Evolutionary conservation across 2,797 vertebrate genomes (phyloP).

Genomic region (Phalloptychus januarius): DNA sequence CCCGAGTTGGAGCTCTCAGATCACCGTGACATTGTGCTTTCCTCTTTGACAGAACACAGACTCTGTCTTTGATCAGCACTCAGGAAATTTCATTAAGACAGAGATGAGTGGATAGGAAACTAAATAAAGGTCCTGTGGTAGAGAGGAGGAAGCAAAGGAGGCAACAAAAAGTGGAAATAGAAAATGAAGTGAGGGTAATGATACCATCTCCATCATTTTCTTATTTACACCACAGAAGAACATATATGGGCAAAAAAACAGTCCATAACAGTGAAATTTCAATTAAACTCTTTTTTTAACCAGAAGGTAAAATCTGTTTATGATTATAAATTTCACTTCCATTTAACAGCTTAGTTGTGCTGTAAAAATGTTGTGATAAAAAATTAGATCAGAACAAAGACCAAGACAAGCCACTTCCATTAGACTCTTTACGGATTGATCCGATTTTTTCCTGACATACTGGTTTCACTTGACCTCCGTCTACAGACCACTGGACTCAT

Average conservation of each 20-base stretch:
- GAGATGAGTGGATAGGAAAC: slow-evolving; percentile 70
- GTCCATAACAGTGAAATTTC: not conserved
- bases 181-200: slow-evolving; percentile 8
- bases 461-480: not conserved
- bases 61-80: slow-evolving; percentile 73
- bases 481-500: not conserved
- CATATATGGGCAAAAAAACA: not conserved
- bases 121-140: slow-evolving; percentile 60
- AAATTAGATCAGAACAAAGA: not conserved
- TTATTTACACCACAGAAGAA: not conserved
- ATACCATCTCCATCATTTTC: not conserved
- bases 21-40: slow-evolving; percentile 48
- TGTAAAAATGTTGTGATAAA: not conserved
- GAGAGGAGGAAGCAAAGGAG: slow-evolving; percentile 54
- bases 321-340: not conserved
- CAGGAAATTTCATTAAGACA: slow-evolving; percentile 76
- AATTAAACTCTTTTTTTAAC: not conserved
- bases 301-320: not conserved
- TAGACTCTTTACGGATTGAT: not conserved
- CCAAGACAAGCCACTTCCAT: not conserved
- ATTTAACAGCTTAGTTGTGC: not conserved
- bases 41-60: slow-evolving; percentile 62
- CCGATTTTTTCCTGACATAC: not conserved
- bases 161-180: slow-evolving; percentile 59
- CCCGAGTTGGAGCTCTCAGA: slow-evolving; percentile 44